These are phyloP conservation scores for Odocoileus virginianus DNA, from an alignment of 2,113 vertebrate species.

Conservation along the genomic window DNA sequence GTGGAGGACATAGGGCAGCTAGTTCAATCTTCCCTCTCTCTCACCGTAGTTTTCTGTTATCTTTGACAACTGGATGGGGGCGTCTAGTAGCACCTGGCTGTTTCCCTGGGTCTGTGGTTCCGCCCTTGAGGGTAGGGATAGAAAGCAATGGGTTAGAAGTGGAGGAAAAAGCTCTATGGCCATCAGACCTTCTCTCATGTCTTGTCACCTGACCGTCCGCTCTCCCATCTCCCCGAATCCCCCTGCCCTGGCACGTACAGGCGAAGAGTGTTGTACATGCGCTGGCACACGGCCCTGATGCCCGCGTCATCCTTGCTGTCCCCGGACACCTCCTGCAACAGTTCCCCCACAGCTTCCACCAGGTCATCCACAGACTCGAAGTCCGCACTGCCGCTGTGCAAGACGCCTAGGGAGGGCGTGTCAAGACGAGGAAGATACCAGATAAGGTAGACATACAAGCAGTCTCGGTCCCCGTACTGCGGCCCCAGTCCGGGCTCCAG, in stretches of 20 bases:
- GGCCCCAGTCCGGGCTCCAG: not conserved
- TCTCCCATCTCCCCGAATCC: not conserved
- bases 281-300: slow-evolving; percentile 91
- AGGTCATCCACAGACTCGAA: slow-evolving; percentile 96
- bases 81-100: slow-evolving; percentile 89
- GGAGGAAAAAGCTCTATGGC: not conserved
- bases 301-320: slow-evolving; percentile 93
- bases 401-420: slow-evolving; percentile 83
- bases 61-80: slow-evolving; percentile 95
- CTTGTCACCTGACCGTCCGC: not conserved
- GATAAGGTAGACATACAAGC: not conserved
- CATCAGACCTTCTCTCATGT: not conserved
- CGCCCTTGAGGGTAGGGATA: slow-evolving; percentile 55
- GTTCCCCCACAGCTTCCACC: slow-evolving; percentile 92
- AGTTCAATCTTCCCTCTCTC: slow-evolving; percentile 26
- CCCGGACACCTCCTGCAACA: slow-evolving; percentile 91
- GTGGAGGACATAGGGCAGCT: not conserved
- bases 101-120: slow-evolving; percentile 77
- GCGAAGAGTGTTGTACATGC: slow-evolving; percentile 95
- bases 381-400: slow-evolving; percentile 89
- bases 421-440: not conserved
- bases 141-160: not conserved
- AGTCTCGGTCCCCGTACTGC: not conserved
- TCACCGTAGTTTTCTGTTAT: slow-evolving; percentile 89
- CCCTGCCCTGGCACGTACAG: slow-evolving; percentile 81